Conservation (phyloP, 2,888 invertebrate genomes). For the Ormyrus labotus region DNA sequence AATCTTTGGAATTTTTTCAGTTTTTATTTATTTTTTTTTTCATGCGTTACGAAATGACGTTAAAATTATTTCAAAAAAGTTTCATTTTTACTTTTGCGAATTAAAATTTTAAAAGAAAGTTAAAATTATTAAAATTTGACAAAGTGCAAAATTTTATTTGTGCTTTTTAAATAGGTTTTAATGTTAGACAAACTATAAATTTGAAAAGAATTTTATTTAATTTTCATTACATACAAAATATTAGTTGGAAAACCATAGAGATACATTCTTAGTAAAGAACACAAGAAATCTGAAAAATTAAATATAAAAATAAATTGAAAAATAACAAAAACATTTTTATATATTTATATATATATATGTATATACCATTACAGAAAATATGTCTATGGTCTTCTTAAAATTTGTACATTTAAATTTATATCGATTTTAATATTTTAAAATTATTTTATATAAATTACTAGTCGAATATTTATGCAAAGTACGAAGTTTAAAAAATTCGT, state of each 20-base stretch:
- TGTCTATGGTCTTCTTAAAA: constrained; percentile 46
- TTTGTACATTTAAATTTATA: constrained; percentile 49
- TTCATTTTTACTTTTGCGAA: no score
- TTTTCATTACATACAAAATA: constrained; percentile 47
- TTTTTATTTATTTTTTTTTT: no score
- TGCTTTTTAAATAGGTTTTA: background rate
- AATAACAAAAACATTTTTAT: constrained; percentile 47
- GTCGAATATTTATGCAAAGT: constrained; percentile 38
- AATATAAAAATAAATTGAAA: constrained; percentile 53
- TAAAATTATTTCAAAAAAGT: no score
- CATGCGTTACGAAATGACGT: no score
- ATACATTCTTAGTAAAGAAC: constrained; percentile 39
- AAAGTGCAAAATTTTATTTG: no score
- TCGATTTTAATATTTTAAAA: constrained; percentile 47
- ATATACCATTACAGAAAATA: constrained; percentile 30
- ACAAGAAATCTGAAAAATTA: constrained; percentile 40
- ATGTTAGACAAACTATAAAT: constrained; percentile 11
- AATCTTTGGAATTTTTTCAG: no score
- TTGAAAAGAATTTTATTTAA: constrained; percentile 51
- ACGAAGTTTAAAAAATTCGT: constrained; percentile 28
- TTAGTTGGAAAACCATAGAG: constrained; percentile 51
- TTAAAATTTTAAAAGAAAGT: no score
- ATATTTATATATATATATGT: constrained; percentile 39
- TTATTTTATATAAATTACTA: constrained; percentile 34
- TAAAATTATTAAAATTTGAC: no score